Percentiles rank a stretch among this genome's conserved stretches.
These are phyloP conservation scores for Chelon auratus DNA, from an alignment of 2,797 vertebrate genomes.

Conservation along the genomic window DNA sequence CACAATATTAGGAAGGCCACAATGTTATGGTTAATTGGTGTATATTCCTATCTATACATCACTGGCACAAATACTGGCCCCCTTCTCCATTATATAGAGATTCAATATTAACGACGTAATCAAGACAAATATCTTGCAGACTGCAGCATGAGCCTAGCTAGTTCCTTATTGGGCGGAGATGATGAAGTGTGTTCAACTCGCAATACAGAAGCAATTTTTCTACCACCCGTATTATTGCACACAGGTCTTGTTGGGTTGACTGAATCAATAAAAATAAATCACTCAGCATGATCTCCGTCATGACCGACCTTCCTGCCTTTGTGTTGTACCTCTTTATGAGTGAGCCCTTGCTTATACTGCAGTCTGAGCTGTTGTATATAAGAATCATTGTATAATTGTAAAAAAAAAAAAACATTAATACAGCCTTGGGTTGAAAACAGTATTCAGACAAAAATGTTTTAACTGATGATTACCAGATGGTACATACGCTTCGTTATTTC, in stretches of 20 bases:
- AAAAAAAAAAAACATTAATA: not conserved
- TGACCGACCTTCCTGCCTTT: not conserved
- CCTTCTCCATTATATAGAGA: not conserved
- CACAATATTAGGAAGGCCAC: too few species aligned
- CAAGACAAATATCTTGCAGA: not conserved
- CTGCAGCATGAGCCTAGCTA: not conserved
- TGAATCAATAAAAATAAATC: conserved; percentile 1
- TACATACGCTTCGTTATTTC: not conserved
- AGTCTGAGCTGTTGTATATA: not conserved
- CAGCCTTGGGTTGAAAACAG: not conserved
- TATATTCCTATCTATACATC: too few species aligned
- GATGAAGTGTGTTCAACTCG: conserved; percentile 2
- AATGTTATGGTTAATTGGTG: too few species aligned
- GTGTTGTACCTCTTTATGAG: not conserved
- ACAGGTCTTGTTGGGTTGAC: not conserved
- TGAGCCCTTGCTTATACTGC: not conserved
- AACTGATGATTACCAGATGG: too few species aligned
- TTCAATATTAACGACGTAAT: not conserved
- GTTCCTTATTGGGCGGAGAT: not conserved
- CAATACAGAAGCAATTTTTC: conserved; percentile 2
- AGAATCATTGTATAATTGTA: not conserved
- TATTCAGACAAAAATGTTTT: not conserved
- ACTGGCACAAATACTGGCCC: too few species aligned
- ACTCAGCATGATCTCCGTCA: not conserved
- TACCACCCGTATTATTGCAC: not conserved